Base-by-base conservation (phyloP, 2,888 invertebrate species). In the Drosophila anceps region DNA sequence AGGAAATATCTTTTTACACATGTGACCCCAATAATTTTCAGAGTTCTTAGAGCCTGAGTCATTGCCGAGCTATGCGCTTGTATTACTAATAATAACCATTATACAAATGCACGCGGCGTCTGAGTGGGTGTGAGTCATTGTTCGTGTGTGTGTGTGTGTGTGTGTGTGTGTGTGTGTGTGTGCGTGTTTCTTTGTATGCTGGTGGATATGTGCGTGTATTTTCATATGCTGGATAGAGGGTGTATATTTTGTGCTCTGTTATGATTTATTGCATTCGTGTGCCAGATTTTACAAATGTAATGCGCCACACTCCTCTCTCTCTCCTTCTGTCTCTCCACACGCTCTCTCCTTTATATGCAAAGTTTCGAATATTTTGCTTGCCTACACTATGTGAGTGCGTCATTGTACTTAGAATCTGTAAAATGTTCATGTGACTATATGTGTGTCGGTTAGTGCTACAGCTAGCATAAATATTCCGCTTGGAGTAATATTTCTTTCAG, bases 251-350 rank as follows among this genome's bases (percentile, higher is more conserved):
- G 41, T 57, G 68, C 72, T 90, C 76, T 88, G 85, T 81, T 83
- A 83, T 91, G 91, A 91, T 91, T 91, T 91, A 91, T 91, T 82
- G 91, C 91, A 90, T 91, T 91, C 85, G 88, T 91, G 89, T 91
- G 91, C 92, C 91, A 91, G 91, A 91, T 91, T 91, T 91, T 87
- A 90, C 90, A 88, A 88, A 90, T 86, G 89, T 85, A 82, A 90
- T 88, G 83, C 82, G 81, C 87, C 84, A 80, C 83, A 72, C 81
- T 71, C 37, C 48, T 15, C 48, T 12, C 31, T 12, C 31, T 31
- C 27, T 9, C 50, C 10, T 33, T 6, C 33, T 4, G 13, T 33
- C 20, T 20, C 20, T 41, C 37, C 60, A 20, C 50, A 18, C 35
- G 18, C 37, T 20, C 33, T 31, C 60, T 90, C 76, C 90, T 90